Conservation (phyloP, 2,888 invertebrate genomes). For the Drosophila planitibia region DNA sequence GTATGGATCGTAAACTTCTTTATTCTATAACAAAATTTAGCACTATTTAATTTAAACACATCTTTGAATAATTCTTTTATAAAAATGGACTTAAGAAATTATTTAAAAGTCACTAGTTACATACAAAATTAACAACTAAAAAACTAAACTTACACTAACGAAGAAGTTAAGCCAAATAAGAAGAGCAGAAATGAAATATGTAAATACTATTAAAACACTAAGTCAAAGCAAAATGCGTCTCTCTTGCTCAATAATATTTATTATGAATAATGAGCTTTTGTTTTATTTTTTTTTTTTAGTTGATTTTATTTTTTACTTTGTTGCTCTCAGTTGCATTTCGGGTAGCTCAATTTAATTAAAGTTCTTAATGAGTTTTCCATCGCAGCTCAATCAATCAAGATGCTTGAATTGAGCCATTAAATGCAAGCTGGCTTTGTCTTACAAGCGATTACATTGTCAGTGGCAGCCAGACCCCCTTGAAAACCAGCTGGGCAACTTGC, state of each 20-base stretch:
- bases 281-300: constrained; percentile 13
- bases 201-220: neutral
- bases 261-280: constrained; percentile 75
- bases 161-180: neutral
- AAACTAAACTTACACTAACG: neutral
- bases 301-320: constrained; percentile 3
- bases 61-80: neutral
- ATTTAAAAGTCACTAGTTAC: neutral
- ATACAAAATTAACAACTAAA: neutral
- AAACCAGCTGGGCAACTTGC: constrained; percentile 57
- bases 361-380: constrained; percentile 77
- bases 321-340: constrained; percentile 24
- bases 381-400: constrained; percentile 76
- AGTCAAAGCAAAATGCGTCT: constrained; percentile 6
- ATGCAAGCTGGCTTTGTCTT: constrained; percentile 66
- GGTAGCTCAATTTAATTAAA: constrained; percentile 75
- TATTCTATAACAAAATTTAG: neutral
- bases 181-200: neutral
- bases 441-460: constrained; percentile 68
- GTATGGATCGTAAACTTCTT: neutral
- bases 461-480: constrained; percentile 5
- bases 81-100: neutral
- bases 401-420: constrained; percentile 63
- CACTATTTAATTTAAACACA: neutral
- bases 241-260: constrained; percentile 23